These are phyloP conservation scores for Macropis europaea DNA, from an alignment of 2,888 invertebrate species.

Conservation along the genomic window DNA sequence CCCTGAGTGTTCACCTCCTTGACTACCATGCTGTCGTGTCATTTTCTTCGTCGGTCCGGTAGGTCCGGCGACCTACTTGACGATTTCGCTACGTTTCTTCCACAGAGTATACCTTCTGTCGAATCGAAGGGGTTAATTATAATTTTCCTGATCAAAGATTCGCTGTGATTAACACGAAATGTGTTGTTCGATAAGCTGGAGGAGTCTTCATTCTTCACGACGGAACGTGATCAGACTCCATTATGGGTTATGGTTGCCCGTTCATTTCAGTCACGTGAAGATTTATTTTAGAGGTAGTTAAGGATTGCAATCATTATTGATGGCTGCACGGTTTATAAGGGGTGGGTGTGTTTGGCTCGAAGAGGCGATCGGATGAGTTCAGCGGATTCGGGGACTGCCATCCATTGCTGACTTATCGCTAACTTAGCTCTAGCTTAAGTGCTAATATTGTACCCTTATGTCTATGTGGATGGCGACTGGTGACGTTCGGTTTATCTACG, in stretches of 20 bases:
- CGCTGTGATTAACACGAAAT: too few species aligned
- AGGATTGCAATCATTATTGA: conserved; percentile 21
- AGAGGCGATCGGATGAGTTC: conserved; percentile 42
- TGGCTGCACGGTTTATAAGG: background rate
- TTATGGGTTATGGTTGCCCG: background rate
- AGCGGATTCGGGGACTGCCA: conserved; percentile 64
- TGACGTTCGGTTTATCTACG: conserved; percentile 55
- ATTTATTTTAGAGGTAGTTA: conserved; percentile 12
- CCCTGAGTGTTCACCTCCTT: too few species aligned
- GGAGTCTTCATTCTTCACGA: background rate
- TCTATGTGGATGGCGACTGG: conserved; percentile 53
- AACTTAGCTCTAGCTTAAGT: conserved; percentile 67
- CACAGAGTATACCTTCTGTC: background rate
- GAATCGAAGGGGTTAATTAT: conserved; percentile 4
- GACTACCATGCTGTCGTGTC: too few species aligned
- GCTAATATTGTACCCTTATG: conserved; percentile 57
- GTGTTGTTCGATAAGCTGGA: background rate
- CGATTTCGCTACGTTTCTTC: conserved; percentile 17
- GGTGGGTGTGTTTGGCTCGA: background rate
- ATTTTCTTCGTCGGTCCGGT: too few species aligned
- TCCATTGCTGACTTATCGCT: conserved; percentile 72
- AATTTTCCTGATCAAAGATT: too few species aligned
- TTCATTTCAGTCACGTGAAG: conserved; percentile 18
- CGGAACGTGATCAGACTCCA: conserved; percentile 25
- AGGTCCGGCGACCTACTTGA: too few species aligned